These are phyloP conservation scores for Miniopterus natalensis DNA, from an alignment of 2,113 vertebrate genomes.

Conservation along the genomic window DNA sequence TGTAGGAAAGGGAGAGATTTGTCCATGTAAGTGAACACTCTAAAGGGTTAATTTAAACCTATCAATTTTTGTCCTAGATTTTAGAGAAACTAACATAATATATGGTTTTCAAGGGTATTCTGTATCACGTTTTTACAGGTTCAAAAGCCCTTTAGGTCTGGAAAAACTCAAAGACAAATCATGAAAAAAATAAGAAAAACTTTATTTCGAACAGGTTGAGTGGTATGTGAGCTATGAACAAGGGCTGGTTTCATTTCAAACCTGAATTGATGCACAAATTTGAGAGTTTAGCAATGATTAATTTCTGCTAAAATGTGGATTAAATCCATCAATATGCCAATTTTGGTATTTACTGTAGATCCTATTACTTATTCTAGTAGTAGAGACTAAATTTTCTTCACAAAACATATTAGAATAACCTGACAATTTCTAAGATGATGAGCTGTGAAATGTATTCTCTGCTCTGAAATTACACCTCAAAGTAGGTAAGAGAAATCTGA, in stretches of 20 bases:
- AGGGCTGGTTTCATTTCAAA: conserved; percentile 74
- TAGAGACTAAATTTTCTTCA: conserved; percentile 77
- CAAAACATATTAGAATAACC: conserved; percentile 64
- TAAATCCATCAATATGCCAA: conserved; percentile 74
- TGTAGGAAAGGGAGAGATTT: background rate
- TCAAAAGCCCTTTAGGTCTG: conserved; percentile 62
- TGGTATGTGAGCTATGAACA: conserved; percentile 80
- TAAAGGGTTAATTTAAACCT: background rate
- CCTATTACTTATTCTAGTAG: conserved; percentile 73
- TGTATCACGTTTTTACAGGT: conserved; percentile 71
- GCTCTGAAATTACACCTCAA: conserved; percentile 73
- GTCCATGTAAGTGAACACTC: background rate
- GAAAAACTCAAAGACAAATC: conserved; percentile 74
- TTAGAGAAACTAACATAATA: background rate
- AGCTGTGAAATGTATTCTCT: conserved; percentile 77
- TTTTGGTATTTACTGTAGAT: conserved; percentile 80
- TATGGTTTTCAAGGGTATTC: conserved; percentile 53
- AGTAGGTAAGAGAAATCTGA: conserved; percentile 66
- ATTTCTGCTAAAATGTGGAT: conserved; percentile 77
- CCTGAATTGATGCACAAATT: conserved; percentile 84
- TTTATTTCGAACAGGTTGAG: conserved; percentile 84
- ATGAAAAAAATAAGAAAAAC: conserved; percentile 80
- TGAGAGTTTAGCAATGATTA: conserved; percentile 81
- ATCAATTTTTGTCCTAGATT: background rate
- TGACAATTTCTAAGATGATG: conserved; percentile 62